These are phyloP conservation scores for Oxytorus armatus DNA, from an alignment of 2,888 invertebrate genomes.

Conservation along the genomic window DNA sequence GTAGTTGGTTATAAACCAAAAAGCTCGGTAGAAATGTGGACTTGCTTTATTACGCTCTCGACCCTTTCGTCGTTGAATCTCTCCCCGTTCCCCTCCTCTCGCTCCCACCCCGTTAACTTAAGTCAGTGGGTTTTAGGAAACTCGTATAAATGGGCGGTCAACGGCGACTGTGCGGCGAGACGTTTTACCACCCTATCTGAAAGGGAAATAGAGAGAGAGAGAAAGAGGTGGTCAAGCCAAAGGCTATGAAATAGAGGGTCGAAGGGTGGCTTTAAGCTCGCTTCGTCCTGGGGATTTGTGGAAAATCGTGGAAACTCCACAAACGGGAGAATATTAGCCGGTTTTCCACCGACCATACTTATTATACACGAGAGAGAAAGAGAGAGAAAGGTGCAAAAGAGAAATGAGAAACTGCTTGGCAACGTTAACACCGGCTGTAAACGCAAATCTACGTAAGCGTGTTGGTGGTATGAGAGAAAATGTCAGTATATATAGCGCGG, in stretches of 20 bases:
- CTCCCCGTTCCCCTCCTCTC: not conserved
- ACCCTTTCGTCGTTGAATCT: conserved; percentile 30
- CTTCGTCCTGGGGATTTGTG: conserved; percentile 8
- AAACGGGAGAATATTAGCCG: conserved; percentile 33
- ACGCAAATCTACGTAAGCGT: conserved; percentile 46
- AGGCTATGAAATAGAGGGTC: conserved; percentile 60
- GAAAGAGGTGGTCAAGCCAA: conserved; percentile 49
- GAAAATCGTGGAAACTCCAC: conserved; percentile 51
- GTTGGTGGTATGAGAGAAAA: conserved; percentile 34
- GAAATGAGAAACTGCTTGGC: conserved; percentile 44
- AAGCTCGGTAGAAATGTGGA: conserved; percentile 37
- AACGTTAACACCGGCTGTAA: conserved; percentile 39
- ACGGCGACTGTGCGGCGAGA: conserved; percentile 26
- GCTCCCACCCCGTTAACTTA: conserved; percentile 10
- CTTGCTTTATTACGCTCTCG: conserved; percentile 26
- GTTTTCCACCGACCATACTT: conserved; percentile 27
- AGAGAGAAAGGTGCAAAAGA: not conserved
- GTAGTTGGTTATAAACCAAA: conserved; percentile 29
- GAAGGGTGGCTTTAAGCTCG: conserved; percentile 3
- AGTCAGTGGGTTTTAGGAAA: conserved; percentile 53
- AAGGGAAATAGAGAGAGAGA: not conserved
- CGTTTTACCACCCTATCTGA: conserved; percentile 7
- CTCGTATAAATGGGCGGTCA: conserved; percentile 39
- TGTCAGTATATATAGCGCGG: conserved; percentile 6
- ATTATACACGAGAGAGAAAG: not conserved